Evolutionary conservation across 2,113 vertebrate genomes (phyloP).

Genomic region (Rhabdomys dilectus): DNA sequence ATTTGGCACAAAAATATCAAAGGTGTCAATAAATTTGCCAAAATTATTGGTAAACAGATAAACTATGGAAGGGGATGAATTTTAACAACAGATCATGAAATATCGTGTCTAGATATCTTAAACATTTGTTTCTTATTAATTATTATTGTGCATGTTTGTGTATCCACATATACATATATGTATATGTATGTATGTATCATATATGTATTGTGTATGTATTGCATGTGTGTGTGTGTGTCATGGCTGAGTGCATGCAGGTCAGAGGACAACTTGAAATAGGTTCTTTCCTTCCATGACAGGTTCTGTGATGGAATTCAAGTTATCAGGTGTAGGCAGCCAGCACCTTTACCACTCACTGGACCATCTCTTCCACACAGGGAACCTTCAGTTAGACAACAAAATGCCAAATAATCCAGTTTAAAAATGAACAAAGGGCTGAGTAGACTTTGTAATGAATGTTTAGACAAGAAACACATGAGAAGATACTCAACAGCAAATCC

Average conservation of each 20-base stretch:
- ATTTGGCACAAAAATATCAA: background rate
- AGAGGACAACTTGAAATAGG: background rate
- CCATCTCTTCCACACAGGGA: background rate
- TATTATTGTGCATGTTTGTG: background rate
- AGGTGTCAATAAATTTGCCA: background rate
- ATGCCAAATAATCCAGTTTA: background rate
- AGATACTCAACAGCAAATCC: background rate
- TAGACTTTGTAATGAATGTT: rapidly evolving
- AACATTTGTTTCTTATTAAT: background rate
- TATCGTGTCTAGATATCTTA: background rate
- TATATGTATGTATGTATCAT: too few relatives aligned
- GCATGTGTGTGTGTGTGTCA: too few relatives aligned
- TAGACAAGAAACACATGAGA: background rate
- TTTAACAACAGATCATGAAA: background rate
- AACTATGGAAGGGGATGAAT: background rate
- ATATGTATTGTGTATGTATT: too few relatives aligned
- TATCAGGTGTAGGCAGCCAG: too few relatives aligned
- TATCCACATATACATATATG: too few relatives aligned
- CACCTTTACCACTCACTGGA: too few relatives aligned
- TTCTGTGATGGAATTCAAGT: background rate
- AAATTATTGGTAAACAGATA: background rate
- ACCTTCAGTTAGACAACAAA: background rate
- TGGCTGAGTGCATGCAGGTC: background rate
- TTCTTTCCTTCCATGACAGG: background rate
- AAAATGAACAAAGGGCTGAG: background rate